Conservation (phyloP, 2,113 vertebrate genomes). For the Dolichotis patagonum region DNA sequence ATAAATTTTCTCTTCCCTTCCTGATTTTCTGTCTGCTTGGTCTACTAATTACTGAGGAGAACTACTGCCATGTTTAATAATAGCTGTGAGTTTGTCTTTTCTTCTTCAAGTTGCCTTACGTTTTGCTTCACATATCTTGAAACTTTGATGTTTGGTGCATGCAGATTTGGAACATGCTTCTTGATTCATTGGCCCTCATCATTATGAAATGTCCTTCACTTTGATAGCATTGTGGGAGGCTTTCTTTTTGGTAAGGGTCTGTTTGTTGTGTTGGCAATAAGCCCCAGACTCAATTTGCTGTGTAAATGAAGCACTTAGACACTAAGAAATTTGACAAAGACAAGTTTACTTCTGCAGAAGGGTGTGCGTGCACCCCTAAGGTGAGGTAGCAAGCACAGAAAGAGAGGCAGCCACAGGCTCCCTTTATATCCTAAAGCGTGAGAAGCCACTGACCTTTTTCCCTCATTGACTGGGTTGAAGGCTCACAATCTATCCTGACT, state of each 20-base stretch:
- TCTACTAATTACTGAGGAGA: constrained; percentile 43
- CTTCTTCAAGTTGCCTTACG: not conserved
- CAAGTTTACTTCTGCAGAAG: not conserved
- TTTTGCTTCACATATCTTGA: constrained; percentile 14
- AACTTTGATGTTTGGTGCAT: constrained; percentile 3
- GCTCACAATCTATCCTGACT: not conserved
- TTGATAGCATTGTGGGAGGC: not conserved
- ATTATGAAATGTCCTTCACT: constrained; percentile 9
- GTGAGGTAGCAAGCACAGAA: not conserved
- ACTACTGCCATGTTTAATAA: constrained; percentile 56
- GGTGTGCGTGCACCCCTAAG: not conserved
- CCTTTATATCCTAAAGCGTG: not conserved
- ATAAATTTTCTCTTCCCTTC: constrained; percentile 38
- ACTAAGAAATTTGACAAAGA: not conserved
- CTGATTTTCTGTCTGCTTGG: constrained; percentile 56
- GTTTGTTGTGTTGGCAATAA: not conserved
- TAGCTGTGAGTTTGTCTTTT: not conserved
- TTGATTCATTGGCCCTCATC: not conserved
- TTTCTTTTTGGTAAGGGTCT: constrained; percentile 41
- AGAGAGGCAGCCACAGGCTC: not conserved
- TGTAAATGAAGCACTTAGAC: not conserved
- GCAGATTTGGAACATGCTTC: constrained; percentile 38
- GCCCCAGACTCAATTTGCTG: not conserved
- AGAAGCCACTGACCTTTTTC: not conserved
- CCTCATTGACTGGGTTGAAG: not conserved